Evolutionary conservation across 2,797 vertebrate species (phyloP).

Genomic region (Eremophila alpestris): DNA sequence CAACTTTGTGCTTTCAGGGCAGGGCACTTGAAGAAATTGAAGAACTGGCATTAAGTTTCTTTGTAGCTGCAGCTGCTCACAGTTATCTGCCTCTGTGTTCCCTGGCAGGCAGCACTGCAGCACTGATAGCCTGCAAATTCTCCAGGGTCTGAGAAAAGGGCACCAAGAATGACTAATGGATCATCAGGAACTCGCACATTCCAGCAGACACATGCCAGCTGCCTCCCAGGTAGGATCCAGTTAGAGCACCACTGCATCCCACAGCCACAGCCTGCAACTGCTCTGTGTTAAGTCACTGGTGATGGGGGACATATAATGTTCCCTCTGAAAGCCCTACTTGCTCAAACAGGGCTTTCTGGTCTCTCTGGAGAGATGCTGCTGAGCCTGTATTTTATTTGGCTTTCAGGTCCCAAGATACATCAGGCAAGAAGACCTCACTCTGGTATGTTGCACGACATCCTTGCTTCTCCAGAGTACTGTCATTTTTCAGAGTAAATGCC

Average conservation of each 20-base stretch:
- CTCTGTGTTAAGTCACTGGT: neutral
- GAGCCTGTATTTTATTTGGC: neutral
- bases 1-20: neutral
- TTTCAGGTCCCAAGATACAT: neutral
- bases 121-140: neutral
- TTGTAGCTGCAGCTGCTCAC: slow-evolving; percentile 26
- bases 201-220: rapidly evolving
- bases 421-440: neutral
- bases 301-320: neutral
- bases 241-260: neutral
- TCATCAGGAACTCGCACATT: rapidly evolving
- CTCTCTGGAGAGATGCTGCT: neutral
- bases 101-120: neutral
- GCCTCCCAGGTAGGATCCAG: neutral
- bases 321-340: neutral
- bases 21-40: neutral
- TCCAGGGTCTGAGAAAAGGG: neutral
- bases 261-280: neutral
- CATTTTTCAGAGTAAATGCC: slow-evolving; percentile 40
- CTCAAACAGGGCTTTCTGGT: neutral
- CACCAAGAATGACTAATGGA: neutral
- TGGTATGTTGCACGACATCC: neutral
- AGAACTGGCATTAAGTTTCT: neutral
- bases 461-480: slow-evolving; percentile 18
- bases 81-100: neutral